A percentile compares a stretch with the other conserved stretches of the same genome.
Conservation (phyloP, 2,797 vertebrate species). For the Triplophysa bombifrons region DNA sequence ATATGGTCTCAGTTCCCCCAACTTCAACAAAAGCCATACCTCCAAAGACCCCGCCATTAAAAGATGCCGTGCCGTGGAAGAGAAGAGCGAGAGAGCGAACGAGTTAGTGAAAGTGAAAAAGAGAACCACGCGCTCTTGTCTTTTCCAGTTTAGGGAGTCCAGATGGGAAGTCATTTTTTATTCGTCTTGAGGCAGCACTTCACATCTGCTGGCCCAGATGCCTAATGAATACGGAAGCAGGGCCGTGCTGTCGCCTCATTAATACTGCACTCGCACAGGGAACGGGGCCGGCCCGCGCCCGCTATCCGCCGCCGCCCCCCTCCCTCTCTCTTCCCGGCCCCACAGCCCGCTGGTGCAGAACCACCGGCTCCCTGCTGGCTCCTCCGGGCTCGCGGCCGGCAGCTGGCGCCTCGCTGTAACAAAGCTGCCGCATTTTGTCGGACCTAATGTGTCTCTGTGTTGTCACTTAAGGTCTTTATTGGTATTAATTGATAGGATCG, state of each 20-base stretch:
- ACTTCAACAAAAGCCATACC: slow-evolving; percentile 44
- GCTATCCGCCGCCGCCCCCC: slow-evolving; percentile 62
- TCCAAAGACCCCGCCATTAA: slow-evolving; percentile 31
- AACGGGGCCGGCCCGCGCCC: slow-evolving; percentile 63
- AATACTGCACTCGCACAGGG: slow-evolving; percentile 75
- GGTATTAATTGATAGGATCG: slow-evolving; percentile 77
- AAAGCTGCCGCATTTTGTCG: slow-evolving; percentile 72
- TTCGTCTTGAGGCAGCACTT: slow-evolving; percentile 80
- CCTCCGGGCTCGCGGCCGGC: slow-evolving; percentile 64
- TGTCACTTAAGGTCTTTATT: slow-evolving; percentile 80
- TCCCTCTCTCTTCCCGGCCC: slow-evolving; percentile 55
- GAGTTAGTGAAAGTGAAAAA: slow-evolving; percentile 47
- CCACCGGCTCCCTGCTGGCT: slow-evolving; percentile 58
- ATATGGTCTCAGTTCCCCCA: slow-evolving; percentile 31
- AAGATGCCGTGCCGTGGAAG: slow-evolving; percentile 52
- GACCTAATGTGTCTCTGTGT: slow-evolving; percentile 71
- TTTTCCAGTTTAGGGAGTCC: slow-evolving; percentile 76
- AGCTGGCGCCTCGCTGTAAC: slow-evolving; percentile 75
- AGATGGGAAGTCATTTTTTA: slow-evolving; percentile 84
- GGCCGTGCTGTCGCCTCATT: slow-evolving; percentile 79
- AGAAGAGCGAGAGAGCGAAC: slow-evolving; percentile 40
- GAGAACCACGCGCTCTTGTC: slow-evolving; percentile 68
- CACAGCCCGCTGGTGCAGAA: slow-evolving; percentile 68
- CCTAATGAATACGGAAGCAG: slow-evolving; percentile 80
- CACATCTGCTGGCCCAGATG: slow-evolving; percentile 85